These are phyloP conservation scores for Pristionchus japonicus DNA, from an alignment of 2,888 invertebrate genomes.

Conservation along the genomic window DNA sequence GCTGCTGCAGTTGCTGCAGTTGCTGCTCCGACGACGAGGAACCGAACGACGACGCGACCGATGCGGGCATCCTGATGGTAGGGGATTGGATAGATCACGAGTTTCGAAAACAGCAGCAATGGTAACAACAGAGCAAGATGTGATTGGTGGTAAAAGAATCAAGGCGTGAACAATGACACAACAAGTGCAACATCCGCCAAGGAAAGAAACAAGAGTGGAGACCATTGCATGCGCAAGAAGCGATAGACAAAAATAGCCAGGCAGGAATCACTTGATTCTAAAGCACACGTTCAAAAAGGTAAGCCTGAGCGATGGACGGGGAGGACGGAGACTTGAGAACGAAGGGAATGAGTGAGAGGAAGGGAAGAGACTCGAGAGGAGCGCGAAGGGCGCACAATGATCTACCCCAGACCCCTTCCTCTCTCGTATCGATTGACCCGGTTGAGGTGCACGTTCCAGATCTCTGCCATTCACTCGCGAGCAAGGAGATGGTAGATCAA, in stretches of 20 bases:
- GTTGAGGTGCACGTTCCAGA: neutral
- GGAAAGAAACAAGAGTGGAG: neutral
- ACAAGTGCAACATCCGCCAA: too few relatives aligned
- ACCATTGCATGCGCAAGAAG: neutral
- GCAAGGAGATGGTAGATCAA: neutral
- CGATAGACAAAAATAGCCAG: neutral
- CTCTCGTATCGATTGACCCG: neutral
- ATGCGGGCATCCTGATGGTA: neutral
- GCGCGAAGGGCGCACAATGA: neutral
- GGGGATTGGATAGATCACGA: neutral
- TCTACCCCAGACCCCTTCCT: neutral
- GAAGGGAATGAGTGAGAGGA: neutral
- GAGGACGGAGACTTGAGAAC: neutral
- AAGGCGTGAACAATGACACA: too few relatives aligned
- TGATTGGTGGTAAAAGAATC: neutral
- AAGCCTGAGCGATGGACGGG: neutral
- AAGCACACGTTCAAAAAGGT: neutral
- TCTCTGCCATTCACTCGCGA: neutral
- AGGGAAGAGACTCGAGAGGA: neutral
- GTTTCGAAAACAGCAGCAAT: too few relatives aligned
- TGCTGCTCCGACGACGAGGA: neutral
- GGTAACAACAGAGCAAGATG: too few relatives aligned
- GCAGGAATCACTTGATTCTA: neutral
- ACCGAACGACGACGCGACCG: constrained; percentile 12
- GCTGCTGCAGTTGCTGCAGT: too few relatives aligned